phyloP scores from a whole-genome alignment of 1,140 invertebrate species.

The Drosophila sproati region DNA sequence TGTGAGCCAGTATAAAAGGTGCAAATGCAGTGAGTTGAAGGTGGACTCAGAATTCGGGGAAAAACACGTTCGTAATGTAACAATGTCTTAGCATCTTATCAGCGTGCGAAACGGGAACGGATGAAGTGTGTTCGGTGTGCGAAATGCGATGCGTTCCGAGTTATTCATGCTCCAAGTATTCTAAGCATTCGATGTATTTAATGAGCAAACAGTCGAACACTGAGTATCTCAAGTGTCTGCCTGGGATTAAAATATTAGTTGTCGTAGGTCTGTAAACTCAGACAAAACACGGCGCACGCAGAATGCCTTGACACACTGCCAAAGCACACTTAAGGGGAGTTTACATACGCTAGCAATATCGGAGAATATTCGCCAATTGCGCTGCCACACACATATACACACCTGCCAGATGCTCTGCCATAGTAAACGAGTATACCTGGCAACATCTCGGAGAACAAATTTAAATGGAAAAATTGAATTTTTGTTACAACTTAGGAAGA shows the following conservation, averaged over 20 bases:
- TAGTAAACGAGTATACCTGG: too few species aligned
- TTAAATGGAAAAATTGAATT: too few species aligned
- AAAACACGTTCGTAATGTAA: conserved; percentile 21
- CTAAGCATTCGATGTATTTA: background rate
- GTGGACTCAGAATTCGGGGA: background rate
- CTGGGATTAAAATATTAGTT: conserved; percentile 19
- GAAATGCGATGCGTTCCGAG: background rate
- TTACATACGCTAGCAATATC: too few species aligned
- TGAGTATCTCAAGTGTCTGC: background rate
- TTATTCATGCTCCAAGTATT: conserved; percentile 43
- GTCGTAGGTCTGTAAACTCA: conserved; percentile 16
- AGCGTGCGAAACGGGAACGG: background rate
- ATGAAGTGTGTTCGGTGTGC: background rate
- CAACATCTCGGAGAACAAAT: too few species aligned
- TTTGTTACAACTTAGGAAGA: too few species aligned
- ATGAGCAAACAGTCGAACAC: conserved; percentile 8
- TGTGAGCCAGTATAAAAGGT: too few species aligned
- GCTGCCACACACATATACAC: too few species aligned
- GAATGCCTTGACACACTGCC: conserved; percentile 22
- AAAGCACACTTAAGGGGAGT: too few species aligned
- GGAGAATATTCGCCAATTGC: too few species aligned
- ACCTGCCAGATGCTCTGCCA: too few species aligned
- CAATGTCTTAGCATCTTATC: conserved; percentile 49
- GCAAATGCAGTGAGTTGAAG: background rate
- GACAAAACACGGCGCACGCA: background rate